Base-by-base conservation (phyloP, 2,888 invertebrate species). In the Hyalella azteca region DNA sequence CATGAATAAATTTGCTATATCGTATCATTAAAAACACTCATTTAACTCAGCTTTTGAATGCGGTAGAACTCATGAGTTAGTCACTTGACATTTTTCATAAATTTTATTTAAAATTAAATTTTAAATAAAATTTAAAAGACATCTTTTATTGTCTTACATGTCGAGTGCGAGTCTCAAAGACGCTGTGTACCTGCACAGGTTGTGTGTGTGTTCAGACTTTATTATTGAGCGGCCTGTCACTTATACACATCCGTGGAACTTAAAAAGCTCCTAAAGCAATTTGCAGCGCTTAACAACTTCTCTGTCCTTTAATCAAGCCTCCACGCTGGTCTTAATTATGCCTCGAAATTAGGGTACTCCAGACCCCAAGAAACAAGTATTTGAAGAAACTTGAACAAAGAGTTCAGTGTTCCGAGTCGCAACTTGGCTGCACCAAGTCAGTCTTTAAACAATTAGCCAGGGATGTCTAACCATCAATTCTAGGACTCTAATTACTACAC, bases 351-450 rank as follows among this genome's bases (percentile, higher is more conserved):
- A 66, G 36, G 19, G 66, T 66, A 36, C 36, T 66, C 66, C 36
- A 36, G 66, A n/a, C 13, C 39, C 66, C 3, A 36, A 66, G 66
- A 66, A 66, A 66, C 66, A 66, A 66, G 66, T 29, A 66, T 66
- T 36, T 36, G 36, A 66, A 66, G 66, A 66, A 66, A 66, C 66
- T 66, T 66, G 66, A 66, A 66, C 66, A 66, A 66, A 66, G 66
- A 66, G 36, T 1, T 36, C 66, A 36, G 66, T 66, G 66, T 36
- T 66, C n/a, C 19, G 13, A 19, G 66, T 66, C 39, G 7, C 39
- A 15, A 66, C 66, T 66, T 22, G 5, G 36, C 7, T n/a, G 19
- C 29, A 1, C 36, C 29, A 66, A 19, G 19, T 36, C 19, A 36
- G 66, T 66, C 36, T 66, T 66, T 66, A 66, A 36, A 66, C 66